Percentiles rank a stretch among this genome's conserved stretches.
These are phyloP conservation scores for Sus cebifrons DNA, from an alignment of 2,797 vertebrate genomes.

Conservation along the genomic window DNA sequence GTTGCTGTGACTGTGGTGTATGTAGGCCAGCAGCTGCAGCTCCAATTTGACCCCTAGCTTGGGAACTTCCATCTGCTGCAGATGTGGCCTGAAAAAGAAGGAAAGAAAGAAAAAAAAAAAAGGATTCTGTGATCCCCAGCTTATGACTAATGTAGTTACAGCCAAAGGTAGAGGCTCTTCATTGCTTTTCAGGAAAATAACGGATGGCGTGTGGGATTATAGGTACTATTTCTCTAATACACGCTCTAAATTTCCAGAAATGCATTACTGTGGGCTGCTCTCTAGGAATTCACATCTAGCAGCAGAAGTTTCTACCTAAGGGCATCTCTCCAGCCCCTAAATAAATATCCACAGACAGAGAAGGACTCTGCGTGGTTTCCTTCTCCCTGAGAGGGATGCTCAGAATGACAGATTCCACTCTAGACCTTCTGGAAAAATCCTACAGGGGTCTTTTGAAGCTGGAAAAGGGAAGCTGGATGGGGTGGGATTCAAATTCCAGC, in stretches of 20 bases:
- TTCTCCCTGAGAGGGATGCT: not conserved
- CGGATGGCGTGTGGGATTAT: not conserved
- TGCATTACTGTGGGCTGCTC: not conserved
- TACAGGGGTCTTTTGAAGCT: not conserved
- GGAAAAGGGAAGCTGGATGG: not conserved
- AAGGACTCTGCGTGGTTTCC: not conserved
- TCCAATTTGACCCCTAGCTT: too few relatives aligned
- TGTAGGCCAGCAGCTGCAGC: too few relatives aligned
- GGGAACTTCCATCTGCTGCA: too few relatives aligned
- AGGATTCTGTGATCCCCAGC: not conserved
- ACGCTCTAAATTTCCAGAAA: not conserved
- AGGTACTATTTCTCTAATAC: not conserved
- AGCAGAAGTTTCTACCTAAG: not conserved
- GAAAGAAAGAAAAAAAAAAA: too few relatives aligned
- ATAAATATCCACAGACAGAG: not conserved
- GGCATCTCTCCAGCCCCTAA: rapidly evolving
- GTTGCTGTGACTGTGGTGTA: too few relatives aligned
- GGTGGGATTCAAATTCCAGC: not conserved
- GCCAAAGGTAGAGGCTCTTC: slow-evolving; percentile 45
- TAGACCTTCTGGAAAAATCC: not conserved
- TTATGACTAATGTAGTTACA: slow-evolving; percentile 67
- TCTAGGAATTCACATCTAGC: not conserved
- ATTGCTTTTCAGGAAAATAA: not conserved
- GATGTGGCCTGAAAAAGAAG: too few relatives aligned
- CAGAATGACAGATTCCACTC: not conserved